phyloP scores from a whole-genome alignment of 2,113 vertebrate genomes.

The Tylochromis polylepis region DNA sequence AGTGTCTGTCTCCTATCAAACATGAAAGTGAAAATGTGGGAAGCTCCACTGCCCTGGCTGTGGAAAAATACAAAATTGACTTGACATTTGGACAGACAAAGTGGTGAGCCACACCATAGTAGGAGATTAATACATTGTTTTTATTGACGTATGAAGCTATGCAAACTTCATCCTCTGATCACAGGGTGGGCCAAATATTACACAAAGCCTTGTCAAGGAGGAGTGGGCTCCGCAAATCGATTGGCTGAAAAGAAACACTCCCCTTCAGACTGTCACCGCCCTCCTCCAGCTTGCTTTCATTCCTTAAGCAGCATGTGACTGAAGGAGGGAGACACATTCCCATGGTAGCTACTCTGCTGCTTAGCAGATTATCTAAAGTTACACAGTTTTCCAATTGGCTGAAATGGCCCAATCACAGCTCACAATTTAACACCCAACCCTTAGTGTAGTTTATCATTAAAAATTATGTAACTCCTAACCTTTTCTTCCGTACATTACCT shows the following conservation, averaged over 20 bases:
- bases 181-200: slow-evolving; percentile 32
- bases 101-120: not conserved
- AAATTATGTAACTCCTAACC: not conserved
- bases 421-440: not conserved
- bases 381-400: slow-evolving; percentile 3
- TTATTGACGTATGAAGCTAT: slow-evolving; percentile 30
- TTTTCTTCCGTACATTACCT: not conserved
- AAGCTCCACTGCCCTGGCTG: not conserved
- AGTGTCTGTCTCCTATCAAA: not conserved
- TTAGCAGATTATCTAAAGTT: not conserved
- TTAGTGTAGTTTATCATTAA: not conserved
- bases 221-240: not conserved
- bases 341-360: not conserved
- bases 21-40: not conserved
- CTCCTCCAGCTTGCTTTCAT: not conserved
- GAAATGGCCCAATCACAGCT: slow-evolving; percentile 3
- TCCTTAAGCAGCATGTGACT: slow-evolving; percentile 39
- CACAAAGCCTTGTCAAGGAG: slow-evolving; percentile 21
- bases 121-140: slow-evolving; percentile 35
- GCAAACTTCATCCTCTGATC: slow-evolving; percentile 14
- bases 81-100: not conserved
- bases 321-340: not conserved
- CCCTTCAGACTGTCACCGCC: not conserved
- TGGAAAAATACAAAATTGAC: not conserved
- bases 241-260: slow-evolving; percentile 42